Evolutionary conservation across 2,797 vertebrate genomes (phyloP), one percentile per base, ranked within the genome.

Genomic region (Adrianichthys oophorus): DNA sequence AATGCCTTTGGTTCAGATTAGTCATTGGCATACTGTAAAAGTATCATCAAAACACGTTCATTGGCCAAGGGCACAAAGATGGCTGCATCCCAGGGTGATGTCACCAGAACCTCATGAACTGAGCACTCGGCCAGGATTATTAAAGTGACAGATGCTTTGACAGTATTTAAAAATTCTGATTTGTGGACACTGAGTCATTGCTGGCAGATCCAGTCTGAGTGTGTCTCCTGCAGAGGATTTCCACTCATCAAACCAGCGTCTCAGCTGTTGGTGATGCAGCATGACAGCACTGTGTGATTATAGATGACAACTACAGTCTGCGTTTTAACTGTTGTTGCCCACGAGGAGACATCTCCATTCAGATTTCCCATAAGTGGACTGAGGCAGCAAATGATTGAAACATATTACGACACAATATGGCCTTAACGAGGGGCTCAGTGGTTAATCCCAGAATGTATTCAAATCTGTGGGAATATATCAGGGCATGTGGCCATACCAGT

Each of bases 241-340:
- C 52, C 54, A 62, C 66, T 49, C 61, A 65, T 66, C 60, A 73
- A 55, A 74, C 58, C 58, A 43, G 60, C 15, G 61, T 78, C 65
- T 77, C 62, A 6, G 47, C 1, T 10, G 65, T 58, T 58, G 64
- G 32, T 75, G 78, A 48, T 15, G 56, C 46, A 72, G 69, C 63
- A 53, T 63, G 66, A 68, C 72, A 78, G 57, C 21, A 15, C 41
- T 51, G 65, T 40, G 75, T 77, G 77, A 72, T 80, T 62, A 72
- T 48, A 78, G 80, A 83, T 74, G 72, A 80, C 76, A 81, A 71
- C 68, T 59, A 69, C 56, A 67, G 76, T 74, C 78, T 85, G 84
- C 76, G 76, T 79, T 82, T 78, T 74, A 85, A 86, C 74, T 82
- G 80, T 66, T 78, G 66, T 69, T 67, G 67, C 75, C 82, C 78